Percentiles rank a stretch among this genome's conserved stretches.
Conservation (phyloP, 2,797 vertebrate genomes). For the Vespertilio murinus region DNA sequence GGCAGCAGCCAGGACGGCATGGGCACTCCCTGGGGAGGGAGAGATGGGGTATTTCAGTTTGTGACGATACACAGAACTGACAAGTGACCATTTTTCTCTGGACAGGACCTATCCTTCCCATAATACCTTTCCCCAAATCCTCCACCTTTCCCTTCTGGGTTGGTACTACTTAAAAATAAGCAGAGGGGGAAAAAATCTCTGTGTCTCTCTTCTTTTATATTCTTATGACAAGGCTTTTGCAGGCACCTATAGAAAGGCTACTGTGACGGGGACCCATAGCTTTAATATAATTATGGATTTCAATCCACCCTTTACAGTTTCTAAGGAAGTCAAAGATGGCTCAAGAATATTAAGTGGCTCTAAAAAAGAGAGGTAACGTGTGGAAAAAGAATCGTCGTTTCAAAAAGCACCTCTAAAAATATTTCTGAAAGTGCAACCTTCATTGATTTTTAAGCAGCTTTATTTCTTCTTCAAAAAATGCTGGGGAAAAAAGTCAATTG, state of each 20-base stretch:
- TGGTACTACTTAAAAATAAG: not conserved
- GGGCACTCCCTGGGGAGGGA: no score
- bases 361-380: constrained; percentile 52
- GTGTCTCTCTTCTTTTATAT: constrained; percentile 28
- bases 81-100: not conserved
- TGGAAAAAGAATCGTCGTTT: constrained; percentile 54
- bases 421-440: constrained; percentile 67
- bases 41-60: not conserved
- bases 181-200: not conserved
- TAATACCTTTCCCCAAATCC: not conserved
- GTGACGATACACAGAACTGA: no score
- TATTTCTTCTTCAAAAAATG: constrained; percentile 69
- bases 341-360: constrained; percentile 61
- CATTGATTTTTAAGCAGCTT: constrained; percentile 78
- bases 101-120: not conserved
- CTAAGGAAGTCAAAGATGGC: constrained; percentile 33
- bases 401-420: constrained; percentile 66
- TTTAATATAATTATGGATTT: constrained; percentile 61
- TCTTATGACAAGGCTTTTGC: not conserved
- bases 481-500: constrained; percentile 58
- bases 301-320: constrained; percentile 48
- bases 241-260: not conserved
- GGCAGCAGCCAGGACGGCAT: not conserved
- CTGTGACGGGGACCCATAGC: not conserved
- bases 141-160: not conserved